Base-by-base conservation (phyloP, 1,140 invertebrate species). In the Musca vetustissima region DNA sequence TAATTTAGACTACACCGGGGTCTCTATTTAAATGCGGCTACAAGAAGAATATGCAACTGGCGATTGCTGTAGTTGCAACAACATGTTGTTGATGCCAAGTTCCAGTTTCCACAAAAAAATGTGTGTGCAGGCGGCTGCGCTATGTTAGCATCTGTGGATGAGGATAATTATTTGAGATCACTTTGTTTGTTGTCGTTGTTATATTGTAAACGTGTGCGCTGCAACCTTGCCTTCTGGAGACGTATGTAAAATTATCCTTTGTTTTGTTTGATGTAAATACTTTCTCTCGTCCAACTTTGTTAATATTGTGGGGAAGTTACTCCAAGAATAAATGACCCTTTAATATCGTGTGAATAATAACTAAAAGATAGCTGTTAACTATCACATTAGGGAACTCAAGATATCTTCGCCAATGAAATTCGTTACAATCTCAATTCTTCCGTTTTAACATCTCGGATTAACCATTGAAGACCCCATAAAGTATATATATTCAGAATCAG, bases 231-330 rank as follows among this genome's bases (percentile, higher is more conserved):
- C 4, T 52, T 25, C 24, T 7, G 4, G 21, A 59, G 55, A 28
- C 21, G 15, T 17, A 36, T 61, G 28, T 32, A 61, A 61, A 61
- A 43, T 61, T 36, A 52, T 64, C 48, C 32, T 68, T 71, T 69
- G 67, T 48, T 64, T 67, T 71, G 69, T 61, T 61, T 36, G 17
- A n/a, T 47, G 76, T 71, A 75, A 71, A 73, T 75, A 78, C 76
- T 78, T 78, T 78, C 76, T 78, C 76, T 76, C 48, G 28, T 17
- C 36, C 36, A 43, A 1, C 36, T 13, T 43, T 43, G 4, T 28
- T 28, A 28, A 4, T 8, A 28, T 4, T 4, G 8, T 8, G 28
- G 28, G 28, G 28, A 28, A 28, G 28, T 28, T 28, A 28, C 8
- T 8, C 28, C 28, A 28, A 8, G n/a, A n/a, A n/a, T n/a, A n/a